These are phyloP conservation scores for Heterodera carotae DNA, from an alignment of 1,140 invertebrate species.

Conservation along the genomic window DNA sequence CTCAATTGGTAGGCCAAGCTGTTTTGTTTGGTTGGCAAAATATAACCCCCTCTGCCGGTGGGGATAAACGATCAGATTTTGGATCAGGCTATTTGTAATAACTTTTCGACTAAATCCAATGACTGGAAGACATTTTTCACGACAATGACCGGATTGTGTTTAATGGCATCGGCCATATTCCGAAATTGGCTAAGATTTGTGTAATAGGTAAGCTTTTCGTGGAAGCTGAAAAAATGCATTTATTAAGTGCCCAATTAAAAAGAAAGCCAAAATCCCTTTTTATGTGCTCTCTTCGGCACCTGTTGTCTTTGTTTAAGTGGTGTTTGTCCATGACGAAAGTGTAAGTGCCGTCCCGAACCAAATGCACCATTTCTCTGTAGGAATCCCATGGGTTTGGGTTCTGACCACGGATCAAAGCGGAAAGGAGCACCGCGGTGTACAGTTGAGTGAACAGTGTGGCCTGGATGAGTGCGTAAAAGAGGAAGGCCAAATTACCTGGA, in stretches of 20 bases:
- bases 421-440: constrained; percentile 46
- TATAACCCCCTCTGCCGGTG: constrained; percentile 40
- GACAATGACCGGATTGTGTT: constrained; percentile 43
- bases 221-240: constrained; percentile 34
- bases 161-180: constrained; percentile 39
- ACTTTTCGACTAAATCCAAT: constrained; percentile 45
- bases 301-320: constrained; percentile 32
- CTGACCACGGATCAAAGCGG: constrained; percentile 46
- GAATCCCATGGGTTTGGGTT: constrained; percentile 43
- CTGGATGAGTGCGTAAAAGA: constrained; percentile 46
- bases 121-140: constrained; percentile 32
- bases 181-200: constrained; percentile 41
- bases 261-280: no score
- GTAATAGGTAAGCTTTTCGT: constrained; percentile 30
- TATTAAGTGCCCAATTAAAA: neutral
- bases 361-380: constrained; percentile 43
- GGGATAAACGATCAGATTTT: neutral
- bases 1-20: constrained; percentile 34
- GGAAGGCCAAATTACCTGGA: constrained; percentile 44
- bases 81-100: neutral
- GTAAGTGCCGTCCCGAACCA: constrained; percentile 36
- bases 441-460: constrained; percentile 48
- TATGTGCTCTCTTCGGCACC: no score
- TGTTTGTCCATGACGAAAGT: constrained; percentile 50
- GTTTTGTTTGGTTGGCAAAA: constrained; percentile 51